phyloP scores from a whole-genome alignment of 1,140 invertebrate species.

The Diabrotica virgifera region DNA sequence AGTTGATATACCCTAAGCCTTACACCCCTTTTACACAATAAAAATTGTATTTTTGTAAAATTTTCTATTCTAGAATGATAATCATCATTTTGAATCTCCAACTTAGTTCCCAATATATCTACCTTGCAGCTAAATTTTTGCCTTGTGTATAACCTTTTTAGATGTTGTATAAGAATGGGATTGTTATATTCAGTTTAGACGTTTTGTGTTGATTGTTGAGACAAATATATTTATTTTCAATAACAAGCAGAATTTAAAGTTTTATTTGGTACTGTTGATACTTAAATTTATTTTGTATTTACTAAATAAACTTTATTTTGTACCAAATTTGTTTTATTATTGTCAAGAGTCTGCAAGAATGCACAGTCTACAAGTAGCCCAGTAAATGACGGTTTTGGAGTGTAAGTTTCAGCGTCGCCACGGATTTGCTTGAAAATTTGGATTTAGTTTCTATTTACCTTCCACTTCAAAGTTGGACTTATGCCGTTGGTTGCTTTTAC shows the following conservation, averaged over 20 bases:
- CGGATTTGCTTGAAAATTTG: no score
- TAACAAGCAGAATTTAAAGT: slow-evolving; percentile 7
- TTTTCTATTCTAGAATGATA: no score
- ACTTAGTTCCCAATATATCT: no score
- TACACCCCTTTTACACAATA: no score
- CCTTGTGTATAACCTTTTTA: slow-evolving; percentile 28
- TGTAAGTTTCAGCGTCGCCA: no score
- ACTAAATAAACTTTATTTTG: slow-evolving; percentile 27
- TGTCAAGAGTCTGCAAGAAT: slow-evolving; percentile 39
- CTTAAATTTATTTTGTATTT: slow-evolving; percentile 18
- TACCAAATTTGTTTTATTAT: slow-evolving; percentile 24
- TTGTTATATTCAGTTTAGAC: slow-evolving; percentile 22
- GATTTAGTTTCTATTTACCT: no score
- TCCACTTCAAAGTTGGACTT: no score
- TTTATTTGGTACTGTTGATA: slow-evolving; percentile 10
- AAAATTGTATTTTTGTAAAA: no score
- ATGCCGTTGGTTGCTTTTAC: no score
- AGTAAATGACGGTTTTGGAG: no score
- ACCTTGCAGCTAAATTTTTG: slow-evolving; percentile 21
- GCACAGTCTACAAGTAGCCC: slow-evolving; percentile 27
- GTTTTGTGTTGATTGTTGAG: slow-evolving; percentile 11
- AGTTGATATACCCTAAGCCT: no score
- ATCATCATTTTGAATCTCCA: no score
- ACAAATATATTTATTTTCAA: slow-evolving; percentile 14
- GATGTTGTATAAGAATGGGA: background rate